Evolutionary conservation across 2,797 vertebrate genomes (phyloP).

Genomic region (Dromococcyx pavoninus): DNA sequence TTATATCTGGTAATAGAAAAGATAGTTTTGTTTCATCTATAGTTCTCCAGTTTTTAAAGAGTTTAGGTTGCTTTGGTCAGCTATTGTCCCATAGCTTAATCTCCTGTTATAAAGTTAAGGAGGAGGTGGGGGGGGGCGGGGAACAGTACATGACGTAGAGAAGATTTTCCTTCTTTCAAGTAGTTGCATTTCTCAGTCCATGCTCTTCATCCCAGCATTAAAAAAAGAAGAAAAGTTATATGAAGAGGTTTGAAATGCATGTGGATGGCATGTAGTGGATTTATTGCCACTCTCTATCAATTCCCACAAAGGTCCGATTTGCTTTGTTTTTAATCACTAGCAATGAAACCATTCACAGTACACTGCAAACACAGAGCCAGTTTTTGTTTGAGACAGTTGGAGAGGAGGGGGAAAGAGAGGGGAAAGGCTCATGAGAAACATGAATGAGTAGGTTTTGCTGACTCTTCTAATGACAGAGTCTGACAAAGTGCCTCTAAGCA

Average conservation of each 20-base stretch:
- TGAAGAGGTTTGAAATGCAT: constrained; percentile 23
- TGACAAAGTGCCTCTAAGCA: constrained; percentile 55
- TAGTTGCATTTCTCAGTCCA: background rate
- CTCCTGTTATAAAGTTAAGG: background rate
- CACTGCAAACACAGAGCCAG: constrained; percentile 30
- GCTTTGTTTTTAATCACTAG: constrained; percentile 51
- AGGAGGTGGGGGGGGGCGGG: fast-evolving
- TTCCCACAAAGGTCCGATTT: constrained; percentile 27
- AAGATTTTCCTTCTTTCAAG: constrained; percentile 20
- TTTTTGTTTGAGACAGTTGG: constrained; percentile 42
- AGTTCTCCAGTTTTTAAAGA: background rate
- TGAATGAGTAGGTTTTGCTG: constrained; percentile 64
- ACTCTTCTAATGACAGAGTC: constrained; percentile 23
- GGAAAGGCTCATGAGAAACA: constrained; percentile 45
- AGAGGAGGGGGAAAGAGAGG: background rate
- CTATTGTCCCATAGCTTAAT: background rate
- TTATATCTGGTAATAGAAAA: background rate
- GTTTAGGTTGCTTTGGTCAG: background rate
- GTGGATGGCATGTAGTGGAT: constrained; percentile 3
- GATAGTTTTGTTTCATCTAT: background rate
- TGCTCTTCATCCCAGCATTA: background rate
- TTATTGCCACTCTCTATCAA: constrained; percentile 41
- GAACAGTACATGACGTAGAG: background rate
- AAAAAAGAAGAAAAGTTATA: background rate
- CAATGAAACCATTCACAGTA: constrained; percentile 46